Base-by-base conservation (phyloP, 53 echinoderm and acorn worm species). In the Zoroaster sp. region DNA sequence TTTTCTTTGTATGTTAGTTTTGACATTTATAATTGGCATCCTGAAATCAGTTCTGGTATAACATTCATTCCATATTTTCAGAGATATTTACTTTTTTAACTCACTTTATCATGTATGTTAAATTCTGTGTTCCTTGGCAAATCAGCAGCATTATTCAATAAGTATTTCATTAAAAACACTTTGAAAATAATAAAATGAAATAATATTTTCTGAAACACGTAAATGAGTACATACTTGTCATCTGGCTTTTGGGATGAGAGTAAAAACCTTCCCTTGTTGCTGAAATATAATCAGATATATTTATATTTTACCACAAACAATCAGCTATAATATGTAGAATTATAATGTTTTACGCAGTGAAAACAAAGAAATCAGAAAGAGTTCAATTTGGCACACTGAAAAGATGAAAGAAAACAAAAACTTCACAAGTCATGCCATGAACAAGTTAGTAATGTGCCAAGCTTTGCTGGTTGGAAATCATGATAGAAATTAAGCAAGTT, bases 141-240 rank as follows among this genome's bases (percentile, higher is more conserved):
- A 25, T 59, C 63, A 59, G 63, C 63, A 21, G 63, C 63, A 59
- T 59, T 25, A 28, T 25, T 59, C 28, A 15, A 59, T n/a, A 59
- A 25, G 25, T 59, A 21, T 59, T 3, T 21, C 63, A 59, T 8
- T 25, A 21, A 59, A 25, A 59, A 59, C 63, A 59, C 63, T 25
- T 59, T 59, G 63, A 49, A 46, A 28, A 49, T 23, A 23, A 32
- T 8, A 75, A 76, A 46, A 28, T 30, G 30, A 18, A 25, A 39
- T 20, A 39, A 37, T 38, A 5, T 41, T 76, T 76, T 45, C 14
- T 20, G 45, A 31, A 76, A 76, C 41, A 76, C 69, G 36, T 79
- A 79, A 79, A 79, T 79, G 79, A 11, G 43, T 81, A 81, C 81
- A 81, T 81, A 81, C 81, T 81, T 81, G 81, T 81, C 66, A 43